Evolutionary conservation across 2,113 vertebrate species (phyloP), one percentile per base, ranked within the genome.

Genomic region (Semicossyphus pulcher): DNA sequence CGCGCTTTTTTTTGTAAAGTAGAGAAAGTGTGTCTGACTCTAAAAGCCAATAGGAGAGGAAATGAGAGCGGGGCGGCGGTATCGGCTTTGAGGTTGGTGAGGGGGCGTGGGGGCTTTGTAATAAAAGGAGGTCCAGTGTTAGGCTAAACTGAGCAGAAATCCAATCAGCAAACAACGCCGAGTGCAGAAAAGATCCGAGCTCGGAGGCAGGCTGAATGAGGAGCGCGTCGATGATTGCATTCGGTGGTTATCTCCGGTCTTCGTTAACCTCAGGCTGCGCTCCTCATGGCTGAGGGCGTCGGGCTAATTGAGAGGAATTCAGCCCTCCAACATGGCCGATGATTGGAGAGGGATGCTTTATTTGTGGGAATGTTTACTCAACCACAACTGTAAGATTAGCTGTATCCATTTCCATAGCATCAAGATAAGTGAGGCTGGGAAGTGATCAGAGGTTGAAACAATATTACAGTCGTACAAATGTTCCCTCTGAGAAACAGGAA

Each of bases 111-210:
- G 65, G 63, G 64, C 54, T 72, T 83, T 79, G 83, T 61, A 84
- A 85, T 84, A 79, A 88, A 82, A 86, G 71, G 74, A 71, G 77
- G 86, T 83, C 80, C 83, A 47, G 86, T 60, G 76, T 78, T 79
- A 81, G 86, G 89, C 83, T 89, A 89, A 88, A 88, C 89, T 72
- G 81, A 91, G 90, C 86, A 83, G 76, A 87, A 90, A 92, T 86
- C 85, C 89, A 91, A 91, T 92, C 91, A 88, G 82, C 86, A 88
- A 89, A 90, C 86, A 90, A 80, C 59, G 42, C 14, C 49, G 31
- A 76, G 82, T 31, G 16, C 58, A 70, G 47, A 68, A 32, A 58
- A 76, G 74, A 81, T 73, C 70, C 60, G 53, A 78, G 78, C 69
- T 52, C 0, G 45, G 62, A 83, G 82, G 78, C 70, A 77, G 73